phyloP scores from a whole-genome alignment of 2,888 invertebrate genomes.

The Phytoseiulus persimilis region DNA sequence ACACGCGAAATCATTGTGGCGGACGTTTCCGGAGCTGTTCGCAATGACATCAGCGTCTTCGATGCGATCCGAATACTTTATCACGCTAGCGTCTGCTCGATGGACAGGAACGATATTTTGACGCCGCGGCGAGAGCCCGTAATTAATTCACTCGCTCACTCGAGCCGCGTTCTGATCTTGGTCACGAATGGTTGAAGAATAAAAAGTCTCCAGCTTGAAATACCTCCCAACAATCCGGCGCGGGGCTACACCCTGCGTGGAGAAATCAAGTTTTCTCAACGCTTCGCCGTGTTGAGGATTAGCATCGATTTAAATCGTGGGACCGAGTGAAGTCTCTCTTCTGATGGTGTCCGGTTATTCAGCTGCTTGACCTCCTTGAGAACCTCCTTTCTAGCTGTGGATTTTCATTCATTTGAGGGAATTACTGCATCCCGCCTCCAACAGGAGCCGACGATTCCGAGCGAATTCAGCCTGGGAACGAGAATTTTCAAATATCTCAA shows the following conservation, averaged over 20 bases:
- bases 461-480: no score
- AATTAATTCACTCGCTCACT: not conserved
- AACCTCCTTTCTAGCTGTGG: not conserved
- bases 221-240: not conserved
- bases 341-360: not conserved
- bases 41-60: not conserved
- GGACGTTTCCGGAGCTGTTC: not conserved
- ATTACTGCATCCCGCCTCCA: not conserved
- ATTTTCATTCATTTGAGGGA: not conserved
- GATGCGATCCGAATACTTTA: not conserved
- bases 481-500: no score
- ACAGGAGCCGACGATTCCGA: no score
- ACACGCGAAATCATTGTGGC: not conserved
- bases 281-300: not conserved
- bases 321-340: not conserved
- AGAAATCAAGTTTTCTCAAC: not conserved
- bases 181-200: not conserved
- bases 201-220: not conserved
- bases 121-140: not conserved
- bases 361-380: not conserved
- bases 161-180: not conserved
- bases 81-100: not conserved
- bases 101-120: not conserved
- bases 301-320: not conserved
- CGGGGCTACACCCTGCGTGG: not conserved